These are phyloP conservation scores for Hippocampus kuda DNA, from an alignment of 2,797 vertebrate species.

Conservation along the genomic window DNA sequence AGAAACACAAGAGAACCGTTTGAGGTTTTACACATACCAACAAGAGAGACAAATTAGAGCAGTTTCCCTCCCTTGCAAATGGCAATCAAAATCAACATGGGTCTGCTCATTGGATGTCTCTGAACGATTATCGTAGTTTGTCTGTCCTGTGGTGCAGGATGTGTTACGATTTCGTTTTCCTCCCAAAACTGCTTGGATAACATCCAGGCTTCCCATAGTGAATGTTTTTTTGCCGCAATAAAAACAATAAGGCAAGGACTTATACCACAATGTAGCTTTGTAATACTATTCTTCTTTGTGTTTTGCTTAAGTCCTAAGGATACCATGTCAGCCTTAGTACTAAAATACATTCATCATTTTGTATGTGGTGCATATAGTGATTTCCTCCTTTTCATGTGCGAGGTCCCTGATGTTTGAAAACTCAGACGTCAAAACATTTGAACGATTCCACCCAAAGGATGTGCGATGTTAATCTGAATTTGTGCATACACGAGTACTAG, in stretches of 20 bases:
- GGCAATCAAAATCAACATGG: not conserved
- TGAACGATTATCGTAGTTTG: not conserved
- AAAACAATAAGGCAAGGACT: no score
- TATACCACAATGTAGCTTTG: no score
- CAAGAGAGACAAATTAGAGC: not conserved
- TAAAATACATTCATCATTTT: no score
- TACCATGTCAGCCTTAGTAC: no score
- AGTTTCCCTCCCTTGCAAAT: not conserved
- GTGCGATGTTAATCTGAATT: no score
- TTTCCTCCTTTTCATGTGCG: no score
- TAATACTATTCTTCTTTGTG: no score
- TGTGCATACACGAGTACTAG: not conserved
- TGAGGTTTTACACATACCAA: not conserved
- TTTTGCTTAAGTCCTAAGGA: no score
- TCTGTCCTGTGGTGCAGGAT: not conserved
- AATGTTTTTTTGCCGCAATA: no score
- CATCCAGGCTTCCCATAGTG: no score
- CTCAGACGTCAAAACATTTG: not conserved
- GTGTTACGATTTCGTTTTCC: not conserved
- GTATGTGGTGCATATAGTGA: no score
- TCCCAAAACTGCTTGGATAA: not conserved
- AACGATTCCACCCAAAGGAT: not conserved
- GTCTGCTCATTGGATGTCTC: not conserved
- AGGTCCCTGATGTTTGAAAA: no score
- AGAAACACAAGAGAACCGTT: conserved; percentile 1